Evolutionary conservation across 1,140 invertebrate species (phyloP).

Genomic region (Stenopsyche tienmushanensis): DNA sequence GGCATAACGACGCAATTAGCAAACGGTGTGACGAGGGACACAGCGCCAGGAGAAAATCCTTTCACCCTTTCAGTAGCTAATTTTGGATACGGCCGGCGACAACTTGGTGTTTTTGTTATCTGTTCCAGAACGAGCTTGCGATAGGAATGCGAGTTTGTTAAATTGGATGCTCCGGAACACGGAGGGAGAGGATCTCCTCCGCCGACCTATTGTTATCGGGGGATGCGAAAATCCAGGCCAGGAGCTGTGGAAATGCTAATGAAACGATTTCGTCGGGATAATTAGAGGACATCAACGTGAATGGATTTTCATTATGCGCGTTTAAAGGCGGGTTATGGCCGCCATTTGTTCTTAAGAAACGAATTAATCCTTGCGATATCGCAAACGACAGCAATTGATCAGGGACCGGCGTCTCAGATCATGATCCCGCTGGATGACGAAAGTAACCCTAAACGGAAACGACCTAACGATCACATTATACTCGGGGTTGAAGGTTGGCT

Average conservation of each 20-base stretch:
- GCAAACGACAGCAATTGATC: not conserved
- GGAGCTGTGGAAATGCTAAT: constrained; percentile 23
- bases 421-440: not conserved
- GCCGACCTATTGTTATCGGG: constrained; percentile 4
- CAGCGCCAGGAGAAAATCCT: not conserved
- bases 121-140: too few relatives aligned
- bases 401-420: not conserved
- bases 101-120: constrained; percentile 12
- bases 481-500: not conserved
- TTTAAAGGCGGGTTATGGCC: not conserved
- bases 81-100: not conserved
- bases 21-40: too few relatives aligned
- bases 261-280: constrained; percentile 28
- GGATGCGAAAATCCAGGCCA: not conserved
- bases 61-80: not conserved
- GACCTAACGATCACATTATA: not conserved
- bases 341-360: constrained; percentile 24
- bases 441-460: not conserved
- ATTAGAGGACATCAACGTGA: constrained; percentile 32
- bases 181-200: not conserved
- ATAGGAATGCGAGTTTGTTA: constrained; percentile 8
- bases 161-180: constrained; percentile 3
- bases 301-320: constrained; percentile 31
- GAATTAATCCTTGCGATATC: constrained; percentile 21
- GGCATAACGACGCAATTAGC: constrained; percentile 21